phyloP scores from a whole-genome alignment of 2,888 invertebrate species.

The Hyles lineata region DNA sequence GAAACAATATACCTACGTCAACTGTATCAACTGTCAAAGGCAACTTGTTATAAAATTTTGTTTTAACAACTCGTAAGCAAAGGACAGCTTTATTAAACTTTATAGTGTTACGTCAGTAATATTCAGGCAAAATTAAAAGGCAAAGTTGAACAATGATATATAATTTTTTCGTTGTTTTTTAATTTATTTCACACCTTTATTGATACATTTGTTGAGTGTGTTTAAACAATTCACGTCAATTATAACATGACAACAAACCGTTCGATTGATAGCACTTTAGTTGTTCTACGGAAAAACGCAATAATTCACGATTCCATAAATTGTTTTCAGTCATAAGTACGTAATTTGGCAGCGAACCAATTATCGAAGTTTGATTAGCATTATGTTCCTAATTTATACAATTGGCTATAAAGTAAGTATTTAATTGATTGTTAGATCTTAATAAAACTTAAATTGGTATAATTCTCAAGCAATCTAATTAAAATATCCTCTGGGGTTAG shows the following conservation, averaged over 20 bases:
- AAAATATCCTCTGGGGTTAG: background rate
- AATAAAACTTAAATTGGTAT: background rate
- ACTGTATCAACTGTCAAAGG: no score
- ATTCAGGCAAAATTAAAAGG: no score
- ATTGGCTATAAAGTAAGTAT: background rate
- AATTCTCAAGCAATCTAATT: constrained; percentile 5
- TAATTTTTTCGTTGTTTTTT: background rate
- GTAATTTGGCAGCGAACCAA: constrained; percentile 53
- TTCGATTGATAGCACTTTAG: background rate
- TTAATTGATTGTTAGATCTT: constrained; percentile 1
- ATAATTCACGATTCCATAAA: constrained; percentile 45
- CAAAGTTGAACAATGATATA: background rate
- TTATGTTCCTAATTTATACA: constrained; percentile 26
- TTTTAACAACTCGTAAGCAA: no score
- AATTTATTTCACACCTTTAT: background rate
- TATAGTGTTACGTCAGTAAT: no score
- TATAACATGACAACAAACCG: background rate
- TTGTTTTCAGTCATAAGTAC: constrained; percentile 39
- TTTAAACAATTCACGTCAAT: background rate
- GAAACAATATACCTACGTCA: no score
- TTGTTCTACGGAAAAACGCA: constrained; percentile 34
- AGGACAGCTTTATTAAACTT: no score
- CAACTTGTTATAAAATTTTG: no score
- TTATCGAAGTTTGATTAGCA: constrained; percentile 39
- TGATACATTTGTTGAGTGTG: background rate